Evolutionary conservation across 2,797 vertebrate species (phyloP), one percentile per base, ranked within the genome.

Genomic region (Xenops minutus): DNA sequence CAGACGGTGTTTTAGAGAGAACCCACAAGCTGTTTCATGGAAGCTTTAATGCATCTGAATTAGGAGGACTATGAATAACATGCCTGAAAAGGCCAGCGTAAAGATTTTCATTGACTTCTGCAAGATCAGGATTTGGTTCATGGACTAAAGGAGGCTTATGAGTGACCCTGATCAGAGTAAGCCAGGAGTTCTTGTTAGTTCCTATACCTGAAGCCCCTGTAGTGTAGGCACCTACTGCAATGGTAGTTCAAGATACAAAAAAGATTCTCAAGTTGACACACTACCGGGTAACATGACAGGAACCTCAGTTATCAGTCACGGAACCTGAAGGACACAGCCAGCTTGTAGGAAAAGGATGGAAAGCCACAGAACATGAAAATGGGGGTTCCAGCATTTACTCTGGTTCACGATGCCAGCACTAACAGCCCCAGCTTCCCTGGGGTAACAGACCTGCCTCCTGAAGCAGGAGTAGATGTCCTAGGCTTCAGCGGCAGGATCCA

Each of bases 31-130:
- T 86, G 82, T 63, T 91, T 71, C 88, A 58, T 23, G 20, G 77
- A 92, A 79, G 87, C 94, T 69, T 94, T 92, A 96, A 94, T 88
- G 92, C 62, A 84, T 79, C 73, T 92, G 88, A 96, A 92, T 95
- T 82, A 95, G 83, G 59, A 94, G 67, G 82, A 82, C 92, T 86
- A 84, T 71, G 91, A 94, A 86, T 76, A 81, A 75, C 30, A 0
- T 7, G 83, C 63, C 92, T 87, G 94, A 52, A 85, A 86, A 88
- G 48, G 71, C 58, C 71, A 85, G 71, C 0, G 8, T 85, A 79
- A 88, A 90, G 95, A 64, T 75, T 84, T 92, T 90, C 95, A 96
- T 94, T 95, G 92, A 96, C 88, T 89, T 87, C 80, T 96, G 82
- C 71, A 64, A 49, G 63, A 83, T 49, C 85, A 79, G 88, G 83